Evolutionary conservation across 2,797 vertebrate genomes (phyloP).

Genomic region (Sphaeramia orbicularis): DNA sequence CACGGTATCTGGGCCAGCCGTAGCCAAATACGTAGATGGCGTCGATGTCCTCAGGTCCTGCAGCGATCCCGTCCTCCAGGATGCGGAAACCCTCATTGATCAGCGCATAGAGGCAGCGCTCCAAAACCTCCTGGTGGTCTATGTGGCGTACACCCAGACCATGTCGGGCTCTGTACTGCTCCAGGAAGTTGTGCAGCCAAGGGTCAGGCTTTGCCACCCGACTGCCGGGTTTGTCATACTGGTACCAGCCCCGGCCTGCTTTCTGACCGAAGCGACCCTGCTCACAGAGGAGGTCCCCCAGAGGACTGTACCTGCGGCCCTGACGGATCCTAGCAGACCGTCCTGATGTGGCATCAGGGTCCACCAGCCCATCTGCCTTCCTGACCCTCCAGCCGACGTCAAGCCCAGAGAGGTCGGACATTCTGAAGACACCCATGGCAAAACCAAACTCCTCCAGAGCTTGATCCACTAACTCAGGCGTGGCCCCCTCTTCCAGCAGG

Average conservation of each 20-base stretch:
- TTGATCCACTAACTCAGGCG: slow-evolving; percentile 88
- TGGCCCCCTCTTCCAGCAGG: slow-evolving; percentile 93
- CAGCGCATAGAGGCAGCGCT: slow-evolving; percentile 89
- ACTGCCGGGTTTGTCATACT: slow-evolving; percentile 87
- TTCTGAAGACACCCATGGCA: slow-evolving; percentile 90
- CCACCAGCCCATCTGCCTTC: slow-evolving; percentile 81
- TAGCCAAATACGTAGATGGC: slow-evolving; percentile 92
- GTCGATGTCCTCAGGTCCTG: slow-evolving; percentile 91
- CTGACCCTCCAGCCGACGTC: slow-evolving; percentile 92
- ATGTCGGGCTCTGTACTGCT: slow-evolving; percentile 85
- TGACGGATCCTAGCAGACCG: slow-evolving; percentile 74
- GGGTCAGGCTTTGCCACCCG: slow-evolving; percentile 86
- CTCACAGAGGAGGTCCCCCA: slow-evolving; percentile 92
- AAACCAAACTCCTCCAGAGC: slow-evolving; percentile 93
- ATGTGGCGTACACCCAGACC: slow-evolving; percentile 78
- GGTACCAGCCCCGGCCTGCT: slow-evolving; percentile 91
- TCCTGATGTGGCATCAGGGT: slow-evolving; percentile 64
- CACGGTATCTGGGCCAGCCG: slow-evolving; percentile 90
- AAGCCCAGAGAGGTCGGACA: slow-evolving; percentile 92
- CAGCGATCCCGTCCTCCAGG: slow-evolving; percentile 90
- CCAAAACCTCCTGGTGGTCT: slow-evolving; percentile 88
- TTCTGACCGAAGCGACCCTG: slow-evolving; percentile 92
- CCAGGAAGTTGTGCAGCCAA: slow-evolving; percentile 86
- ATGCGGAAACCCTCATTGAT: slow-evolving; percentile 92
- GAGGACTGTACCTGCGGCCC: slow-evolving; percentile 88